A percentile compares a stretch with the other conserved stretches of the same genome.
Evolutionary conservation across 2,888 invertebrate species (phyloP).

Genomic region (Smittia sp.): DNA sequence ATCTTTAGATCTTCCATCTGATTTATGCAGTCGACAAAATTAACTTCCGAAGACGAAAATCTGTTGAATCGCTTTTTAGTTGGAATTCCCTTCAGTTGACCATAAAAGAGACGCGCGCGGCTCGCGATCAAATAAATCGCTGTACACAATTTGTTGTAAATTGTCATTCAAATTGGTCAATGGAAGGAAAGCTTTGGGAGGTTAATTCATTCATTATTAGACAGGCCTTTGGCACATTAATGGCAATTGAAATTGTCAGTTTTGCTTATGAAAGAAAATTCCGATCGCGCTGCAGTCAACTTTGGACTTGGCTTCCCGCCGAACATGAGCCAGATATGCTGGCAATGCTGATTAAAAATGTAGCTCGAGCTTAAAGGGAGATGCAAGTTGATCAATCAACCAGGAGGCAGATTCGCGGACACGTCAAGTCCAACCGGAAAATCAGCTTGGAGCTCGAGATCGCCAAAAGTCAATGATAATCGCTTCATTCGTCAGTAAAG

Average conservation of each 20-base stretch:
- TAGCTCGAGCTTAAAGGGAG: not conserved
- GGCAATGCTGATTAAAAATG: not conserved
- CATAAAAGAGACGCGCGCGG: not conserved
- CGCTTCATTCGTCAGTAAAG: conserved; percentile 3
- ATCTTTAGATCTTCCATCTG: not conserved
- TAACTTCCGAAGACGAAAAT: not conserved
- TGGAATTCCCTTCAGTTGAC: not conserved
- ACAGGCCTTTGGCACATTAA: conserved; percentile 30
- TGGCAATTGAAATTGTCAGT: not conserved
- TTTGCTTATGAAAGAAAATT: not conserved
- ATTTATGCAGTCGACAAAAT: not conserved
- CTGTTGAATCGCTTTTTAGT: not conserved
- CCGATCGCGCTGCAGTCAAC: no score
- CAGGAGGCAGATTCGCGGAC: not conserved
- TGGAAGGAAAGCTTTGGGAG: not conserved
- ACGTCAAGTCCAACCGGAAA: conserved; percentile 19
- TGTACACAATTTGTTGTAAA: conserved; percentile 37
- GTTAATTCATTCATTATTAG: conserved; percentile 31
- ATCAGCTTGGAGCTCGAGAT: not conserved
- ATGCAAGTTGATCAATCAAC: conserved; percentile 1
- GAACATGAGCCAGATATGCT: conserved; percentile 1
- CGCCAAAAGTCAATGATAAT: conserved; percentile 29
- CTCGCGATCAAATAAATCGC: conserved; percentile 15
- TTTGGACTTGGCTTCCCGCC: not conserved
- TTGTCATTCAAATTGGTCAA: conserved; percentile 28